Evolutionary conservation across 1,140 invertebrate genomes (phyloP).

Genomic region (Heliconius nattereri): DNA sequence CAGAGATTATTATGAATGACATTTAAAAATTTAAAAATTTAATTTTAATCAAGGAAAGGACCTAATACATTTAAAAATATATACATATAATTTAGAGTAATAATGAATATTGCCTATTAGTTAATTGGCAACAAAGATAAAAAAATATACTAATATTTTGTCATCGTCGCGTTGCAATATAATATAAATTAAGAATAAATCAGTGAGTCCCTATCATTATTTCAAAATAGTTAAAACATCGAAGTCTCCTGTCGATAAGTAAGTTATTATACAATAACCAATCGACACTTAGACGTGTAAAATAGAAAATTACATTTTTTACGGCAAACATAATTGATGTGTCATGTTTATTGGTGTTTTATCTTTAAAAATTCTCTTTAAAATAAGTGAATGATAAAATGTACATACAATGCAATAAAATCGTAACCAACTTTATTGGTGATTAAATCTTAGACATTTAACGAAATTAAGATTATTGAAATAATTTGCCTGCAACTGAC

Average conservation of each 20-base stretch:
- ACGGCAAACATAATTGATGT: slow-evolving; percentile 31
- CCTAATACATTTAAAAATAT: no score
- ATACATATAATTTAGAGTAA: neutral
- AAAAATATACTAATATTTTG: neutral
- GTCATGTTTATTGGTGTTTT: slow-evolving; percentile 37
- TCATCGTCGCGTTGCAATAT: neutral
- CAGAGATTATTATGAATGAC: neutral
- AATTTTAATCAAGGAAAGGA: neutral
- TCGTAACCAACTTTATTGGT: slow-evolving; percentile 21
- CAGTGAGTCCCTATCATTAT: neutral
- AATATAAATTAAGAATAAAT: slow-evolving; percentile 2
- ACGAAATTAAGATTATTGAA: slow-evolving; percentile 17
- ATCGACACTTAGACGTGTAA: slow-evolving; percentile 21
- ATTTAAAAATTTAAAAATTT: neutral
- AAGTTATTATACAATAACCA: slow-evolving; percentile 35
- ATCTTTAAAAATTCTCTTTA: slow-evolving; percentile 38
- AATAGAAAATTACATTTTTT: slow-evolving; percentile 26
- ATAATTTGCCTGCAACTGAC: slow-evolving; percentile 6
- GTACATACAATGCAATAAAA: slow-evolving; percentile 28
- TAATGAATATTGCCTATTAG: neutral
- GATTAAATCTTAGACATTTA: slow-evolving; percentile 24
- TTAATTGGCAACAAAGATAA: neutral
- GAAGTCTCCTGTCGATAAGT: slow-evolving; percentile 22
- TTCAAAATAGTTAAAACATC: slow-evolving; percentile 26
- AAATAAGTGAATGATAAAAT: slow-evolving; percentile 33